Evolutionary conservation across 2,888 invertebrate species (phyloP).

Genomic region (Tiliacea citrago): DNA sequence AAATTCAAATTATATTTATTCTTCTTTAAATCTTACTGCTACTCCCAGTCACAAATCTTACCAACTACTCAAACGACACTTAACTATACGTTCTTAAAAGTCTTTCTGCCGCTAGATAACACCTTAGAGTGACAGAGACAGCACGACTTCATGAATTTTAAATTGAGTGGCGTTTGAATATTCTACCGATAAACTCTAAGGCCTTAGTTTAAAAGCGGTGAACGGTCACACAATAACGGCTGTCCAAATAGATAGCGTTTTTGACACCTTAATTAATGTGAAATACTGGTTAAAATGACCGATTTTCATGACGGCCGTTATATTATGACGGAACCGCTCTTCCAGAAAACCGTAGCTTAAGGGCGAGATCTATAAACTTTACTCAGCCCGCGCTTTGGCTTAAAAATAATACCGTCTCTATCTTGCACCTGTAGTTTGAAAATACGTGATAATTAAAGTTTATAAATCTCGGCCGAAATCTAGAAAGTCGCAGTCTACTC

Average conservation of each 20-base stretch:
- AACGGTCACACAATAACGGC: too few species aligned
- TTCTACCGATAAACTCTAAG: neutral
- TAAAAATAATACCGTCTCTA: neutral
- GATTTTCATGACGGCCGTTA: too few species aligned
- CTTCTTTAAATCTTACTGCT: slow-evolving; percentile 11
- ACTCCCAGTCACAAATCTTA: slow-evolving; percentile 9
- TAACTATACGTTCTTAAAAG: neutral
- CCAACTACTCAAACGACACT: slow-evolving; percentile 1
- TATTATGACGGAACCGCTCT: too few species aligned
- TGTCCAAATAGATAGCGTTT: neutral
- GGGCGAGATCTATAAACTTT: neutral
- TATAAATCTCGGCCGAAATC: neutral
- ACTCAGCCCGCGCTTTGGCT: neutral
- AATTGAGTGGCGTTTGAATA: neutral
- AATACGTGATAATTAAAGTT: neutral
- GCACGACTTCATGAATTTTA: neutral
- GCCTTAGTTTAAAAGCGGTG: neutral
- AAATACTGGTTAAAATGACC: neutral
- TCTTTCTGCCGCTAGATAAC: neutral
- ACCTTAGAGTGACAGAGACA: neutral
- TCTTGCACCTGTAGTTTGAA: neutral
- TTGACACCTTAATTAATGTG: fast-evolving
- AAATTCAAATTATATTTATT: slow-evolving; percentile 29
- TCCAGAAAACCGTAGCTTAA: too few species aligned
- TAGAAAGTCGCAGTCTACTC: slow-evolving; percentile 61